These are phyloP conservation scores for Campylomormyrus tamandua DNA, from an alignment of 2,113 vertebrate species.

Conservation along the genomic window DNA sequence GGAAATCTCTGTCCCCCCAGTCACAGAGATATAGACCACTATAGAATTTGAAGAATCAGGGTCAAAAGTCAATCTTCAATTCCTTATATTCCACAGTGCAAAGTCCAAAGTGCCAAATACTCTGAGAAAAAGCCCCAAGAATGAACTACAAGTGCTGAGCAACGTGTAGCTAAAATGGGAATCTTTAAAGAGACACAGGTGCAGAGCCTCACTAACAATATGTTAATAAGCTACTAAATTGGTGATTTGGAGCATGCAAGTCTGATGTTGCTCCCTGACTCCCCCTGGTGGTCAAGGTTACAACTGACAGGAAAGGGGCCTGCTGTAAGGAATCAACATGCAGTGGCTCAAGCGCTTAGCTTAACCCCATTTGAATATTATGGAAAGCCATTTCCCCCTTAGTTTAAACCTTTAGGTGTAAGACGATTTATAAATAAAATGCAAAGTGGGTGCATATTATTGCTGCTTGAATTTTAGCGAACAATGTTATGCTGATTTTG, in stretches of 20 bases:
- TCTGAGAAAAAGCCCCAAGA: neutral
- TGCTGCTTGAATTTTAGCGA: neutral
- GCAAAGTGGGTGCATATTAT: neutral
- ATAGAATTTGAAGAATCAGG: neutral
- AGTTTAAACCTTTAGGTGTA: neutral
- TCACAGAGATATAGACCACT: neutral
- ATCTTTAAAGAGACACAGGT: neutral
- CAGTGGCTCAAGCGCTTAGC: neutral
- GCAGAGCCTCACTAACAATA: neutral
- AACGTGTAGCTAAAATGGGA: neutral
- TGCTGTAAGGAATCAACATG: neutral
- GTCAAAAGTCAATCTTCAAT: neutral
- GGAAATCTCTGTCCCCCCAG: neutral
- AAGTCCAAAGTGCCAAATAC: neutral
- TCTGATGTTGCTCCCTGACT: neutral
- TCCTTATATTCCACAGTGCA: neutral
- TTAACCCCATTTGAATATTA: neutral
- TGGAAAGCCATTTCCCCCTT: neutral
- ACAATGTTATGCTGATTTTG: neutral
- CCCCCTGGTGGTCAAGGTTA: neutral
- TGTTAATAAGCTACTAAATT: neutral
- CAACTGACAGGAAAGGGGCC: neutral
- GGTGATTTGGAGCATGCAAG: neutral
- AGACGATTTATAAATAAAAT: neutral
- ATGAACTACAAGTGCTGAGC: neutral